A percentile compares a stretch with the other conserved stretches of the same genome.
phyloP scores from a whole-genome alignment of 2,113 vertebrate species.

The Anser cygnoides region DNA sequence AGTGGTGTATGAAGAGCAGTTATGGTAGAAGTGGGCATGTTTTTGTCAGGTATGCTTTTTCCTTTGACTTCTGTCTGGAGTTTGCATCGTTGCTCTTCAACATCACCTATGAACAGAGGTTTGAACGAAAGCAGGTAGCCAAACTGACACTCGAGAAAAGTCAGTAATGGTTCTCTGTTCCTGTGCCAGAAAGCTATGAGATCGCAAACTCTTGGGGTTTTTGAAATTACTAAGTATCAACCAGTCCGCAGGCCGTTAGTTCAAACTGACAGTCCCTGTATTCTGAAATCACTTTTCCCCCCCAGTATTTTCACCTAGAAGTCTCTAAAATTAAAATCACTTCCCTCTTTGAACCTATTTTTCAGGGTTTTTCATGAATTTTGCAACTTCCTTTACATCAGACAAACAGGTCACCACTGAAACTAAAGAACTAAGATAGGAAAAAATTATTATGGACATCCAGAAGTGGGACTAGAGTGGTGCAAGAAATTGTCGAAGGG shows the following conservation, averaged over 20 bases:
- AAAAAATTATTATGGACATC: neutral
- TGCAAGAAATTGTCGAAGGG: neutral
- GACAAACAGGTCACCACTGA: neutral
- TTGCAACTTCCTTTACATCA: slow-evolving; percentile 54
- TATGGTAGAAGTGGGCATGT: fast-evolving
- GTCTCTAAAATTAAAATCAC: neutral
- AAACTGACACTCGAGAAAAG: neutral
- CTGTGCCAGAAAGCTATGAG: neutral
- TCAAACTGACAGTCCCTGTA: neutral
- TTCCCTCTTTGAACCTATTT: slow-evolving; percentile 32
- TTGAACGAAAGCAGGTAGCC: neutral
- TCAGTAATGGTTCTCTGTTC: neutral
- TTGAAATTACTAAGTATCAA: neutral
- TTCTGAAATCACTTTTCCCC: neutral
- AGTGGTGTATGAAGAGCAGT: fast-evolving
- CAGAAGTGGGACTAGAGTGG: neutral
- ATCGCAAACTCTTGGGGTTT: neutral
- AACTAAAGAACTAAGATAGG: neutral
- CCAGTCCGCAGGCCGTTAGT: neutral
- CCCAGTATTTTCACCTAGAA: neutral
- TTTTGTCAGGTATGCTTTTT: neutral
- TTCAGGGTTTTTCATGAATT: slow-evolving; percentile 34
- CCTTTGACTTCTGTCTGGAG: neutral
- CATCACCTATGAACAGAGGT: neutral
- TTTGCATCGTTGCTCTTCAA: neutral